Evolutionary conservation across 2,113 vertebrate genomes (phyloP), one percentile per base, ranked within the genome.

Genomic region (Helogale parvula): DNA sequence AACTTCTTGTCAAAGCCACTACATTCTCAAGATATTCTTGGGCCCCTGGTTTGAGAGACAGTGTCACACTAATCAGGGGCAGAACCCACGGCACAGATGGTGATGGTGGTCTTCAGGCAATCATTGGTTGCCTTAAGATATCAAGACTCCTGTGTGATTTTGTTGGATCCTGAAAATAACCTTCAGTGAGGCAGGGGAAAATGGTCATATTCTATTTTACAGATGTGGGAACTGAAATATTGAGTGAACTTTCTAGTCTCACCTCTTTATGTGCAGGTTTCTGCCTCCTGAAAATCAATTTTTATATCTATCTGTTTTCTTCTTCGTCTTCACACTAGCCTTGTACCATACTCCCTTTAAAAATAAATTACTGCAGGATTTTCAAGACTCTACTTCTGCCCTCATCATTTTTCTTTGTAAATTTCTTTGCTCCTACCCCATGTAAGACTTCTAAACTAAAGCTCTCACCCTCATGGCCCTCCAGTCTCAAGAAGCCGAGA

Each of bases 101-200:
- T 15, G 21, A 7, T 11, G 29, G 7, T 27, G 84, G 29, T 27
- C 27, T 16, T 31, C 7, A 66, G 76, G 3, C 68, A 31, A 29
- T 35, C 0, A 0, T 6, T 74, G 54, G 41, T 57, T 45, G 16
- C 77, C 35, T 33, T 10, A 8, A 7, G 9, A 29, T 23, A 33
- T 38, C 3, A 25, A 68, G 77, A 57, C 19, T 21, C 76, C 35
- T 25, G 0, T 5, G 19, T 47, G 29, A 54, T 88, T 21, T 54
- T 45, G 45, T 29, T 66, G 31, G 77, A 50, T 60, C 57, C 50
- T 50, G 7, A 38, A 96, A 69, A 50, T 25, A 69, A 27, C 68
- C 54, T 25, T 92, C 10, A 57, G 3, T 71, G 19, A 38, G 13
- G 54, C 47, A 91, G 50, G 41, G n/a, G n/a, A 35, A 47, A 50